Conservation (phyloP, 2,113 vertebrate genomes). For the Panthera tigris region DNA sequence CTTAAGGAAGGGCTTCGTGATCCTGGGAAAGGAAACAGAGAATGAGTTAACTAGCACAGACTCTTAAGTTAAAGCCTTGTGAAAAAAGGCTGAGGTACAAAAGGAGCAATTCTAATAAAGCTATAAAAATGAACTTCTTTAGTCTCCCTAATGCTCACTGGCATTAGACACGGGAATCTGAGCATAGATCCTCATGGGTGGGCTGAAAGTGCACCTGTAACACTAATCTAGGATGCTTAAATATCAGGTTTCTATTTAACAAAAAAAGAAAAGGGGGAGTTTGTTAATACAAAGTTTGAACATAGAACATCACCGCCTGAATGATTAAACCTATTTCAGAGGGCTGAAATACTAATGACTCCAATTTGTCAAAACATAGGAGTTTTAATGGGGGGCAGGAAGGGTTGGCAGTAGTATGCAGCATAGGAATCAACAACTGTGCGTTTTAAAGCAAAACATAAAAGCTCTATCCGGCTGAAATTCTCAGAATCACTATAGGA, state of each 20-base stretch:
- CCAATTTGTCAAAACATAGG: slow-evolving; percentile 75
- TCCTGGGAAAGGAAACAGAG: slow-evolving; percentile 67
- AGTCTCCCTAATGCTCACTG: slow-evolving; percentile 49
- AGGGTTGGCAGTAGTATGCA: slow-evolving; percentile 49
- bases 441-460: slow-evolving; percentile 66
- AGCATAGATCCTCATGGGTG: slow-evolving; percentile 50
- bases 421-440: slow-evolving; percentile 58
- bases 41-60: slow-evolving; percentile 57
- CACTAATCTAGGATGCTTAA: slow-evolving; percentile 69
- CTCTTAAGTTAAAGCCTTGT: slow-evolving; percentile 43
- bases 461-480: slow-evolving; percentile 69
- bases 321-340: slow-evolving; percentile 75
- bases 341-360: slow-evolving; percentile 73
- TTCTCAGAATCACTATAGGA: slow-evolving; percentile 76
- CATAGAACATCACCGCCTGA: slow-evolving; percentile 36
- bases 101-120: slow-evolving; percentile 67
- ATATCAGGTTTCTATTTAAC: slow-evolving; percentile 61
- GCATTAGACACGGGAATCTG: slow-evolving; percentile 58
- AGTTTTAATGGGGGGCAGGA: slow-evolving; percentile 60
- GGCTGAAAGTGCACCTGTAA: slow-evolving; percentile 64
- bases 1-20: slow-evolving; percentile 42
- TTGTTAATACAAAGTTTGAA: slow-evolving; percentile 63
- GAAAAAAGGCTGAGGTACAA: slow-evolving; percentile 60
- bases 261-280: slow-evolving; percentile 34
- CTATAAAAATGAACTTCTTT: slow-evolving; percentile 63